Evolutionary conservation across 2,797 vertebrate genomes (phyloP).

Genomic region (Hypotaenidia philippensis): DNA sequence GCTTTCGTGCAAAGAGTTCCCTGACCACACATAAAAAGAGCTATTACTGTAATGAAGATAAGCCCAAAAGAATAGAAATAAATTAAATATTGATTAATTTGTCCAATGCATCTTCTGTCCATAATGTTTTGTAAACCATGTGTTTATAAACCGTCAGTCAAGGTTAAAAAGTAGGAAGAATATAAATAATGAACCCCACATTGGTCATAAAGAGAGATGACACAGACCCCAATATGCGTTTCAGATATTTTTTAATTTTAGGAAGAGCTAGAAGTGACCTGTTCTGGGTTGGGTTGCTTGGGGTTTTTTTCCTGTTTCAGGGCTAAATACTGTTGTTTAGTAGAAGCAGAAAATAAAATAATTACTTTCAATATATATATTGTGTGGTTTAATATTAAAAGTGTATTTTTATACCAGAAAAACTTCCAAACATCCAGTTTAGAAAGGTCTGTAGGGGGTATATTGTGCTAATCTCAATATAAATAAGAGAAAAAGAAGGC

Average conservation of each 20-base stretch:
- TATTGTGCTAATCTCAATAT: neutral
- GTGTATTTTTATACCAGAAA: neutral
- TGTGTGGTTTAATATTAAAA: neutral
- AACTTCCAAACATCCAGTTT: neutral
- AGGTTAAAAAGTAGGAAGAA: neutral
- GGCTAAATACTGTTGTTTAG: neutral
- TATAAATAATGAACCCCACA: neutral
- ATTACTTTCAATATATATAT: neutral
- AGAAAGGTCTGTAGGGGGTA: neutral
- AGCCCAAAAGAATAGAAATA: neutral
- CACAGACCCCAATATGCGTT: neutral
- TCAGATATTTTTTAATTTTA: neutral
- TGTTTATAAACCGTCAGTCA: neutral
- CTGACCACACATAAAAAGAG: neutral
- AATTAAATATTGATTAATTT: slow-evolving; percentile 3
- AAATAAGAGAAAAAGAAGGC: neutral
- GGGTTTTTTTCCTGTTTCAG: neutral
- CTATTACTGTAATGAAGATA: neutral
- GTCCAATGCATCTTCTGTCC: neutral
- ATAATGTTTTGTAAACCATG: neutral
- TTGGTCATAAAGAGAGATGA: neutral
- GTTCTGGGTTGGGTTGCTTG: neutral
- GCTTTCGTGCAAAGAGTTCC: neutral
- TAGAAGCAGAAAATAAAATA: neutral
- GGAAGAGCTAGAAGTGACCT: neutral